These are phyloP conservation scores for Oscheius onirici DNA, from an alignment of 2,888 invertebrate genomes.

Conservation along the genomic window DNA sequence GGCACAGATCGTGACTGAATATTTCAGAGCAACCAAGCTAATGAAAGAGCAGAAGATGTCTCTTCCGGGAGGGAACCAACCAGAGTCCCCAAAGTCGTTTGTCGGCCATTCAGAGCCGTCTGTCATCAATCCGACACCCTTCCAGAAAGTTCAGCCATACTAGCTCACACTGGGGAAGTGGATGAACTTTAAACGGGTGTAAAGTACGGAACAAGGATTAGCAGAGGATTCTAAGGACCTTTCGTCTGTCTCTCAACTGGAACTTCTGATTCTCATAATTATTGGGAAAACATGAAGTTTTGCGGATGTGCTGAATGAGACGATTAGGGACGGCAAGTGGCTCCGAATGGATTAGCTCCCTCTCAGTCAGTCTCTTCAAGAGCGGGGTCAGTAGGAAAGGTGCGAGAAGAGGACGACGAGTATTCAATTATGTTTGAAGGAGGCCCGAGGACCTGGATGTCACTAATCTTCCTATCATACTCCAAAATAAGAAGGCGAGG, in stretches of 20 bases:
- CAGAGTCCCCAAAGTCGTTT: constrained; percentile 27
- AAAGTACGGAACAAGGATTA: no score
- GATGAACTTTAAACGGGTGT: no score
- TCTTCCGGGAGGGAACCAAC: background rate
- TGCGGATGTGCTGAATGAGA: constrained; percentile 18
- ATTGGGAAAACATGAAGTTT: background rate
- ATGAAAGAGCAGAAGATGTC: background rate
- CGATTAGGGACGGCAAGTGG: constrained; percentile 18
- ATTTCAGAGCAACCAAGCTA: background rate
- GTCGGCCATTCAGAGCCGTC: constrained; percentile 28
- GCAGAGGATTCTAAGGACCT: no score
- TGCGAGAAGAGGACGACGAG: background rate
- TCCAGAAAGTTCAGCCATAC: no score
- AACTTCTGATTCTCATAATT: no score
- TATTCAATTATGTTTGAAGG: constrained; percentile 11
- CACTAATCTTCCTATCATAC: no score
- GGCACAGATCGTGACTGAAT: background rate
- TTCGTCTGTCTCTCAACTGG: no score
- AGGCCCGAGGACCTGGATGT: no score
- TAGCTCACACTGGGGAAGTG: no score
- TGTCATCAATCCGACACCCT: constrained; percentile 23
- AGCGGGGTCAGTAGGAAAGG: background rate
- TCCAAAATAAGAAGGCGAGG: no score
- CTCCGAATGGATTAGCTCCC: constrained; percentile 14
- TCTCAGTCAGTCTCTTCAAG: no score